A percentile compares a stretch with the other conserved stretches of the same genome.
Conservation (phyloP, 2,888 invertebrate species). For the Epicampocera succincta region DNA sequence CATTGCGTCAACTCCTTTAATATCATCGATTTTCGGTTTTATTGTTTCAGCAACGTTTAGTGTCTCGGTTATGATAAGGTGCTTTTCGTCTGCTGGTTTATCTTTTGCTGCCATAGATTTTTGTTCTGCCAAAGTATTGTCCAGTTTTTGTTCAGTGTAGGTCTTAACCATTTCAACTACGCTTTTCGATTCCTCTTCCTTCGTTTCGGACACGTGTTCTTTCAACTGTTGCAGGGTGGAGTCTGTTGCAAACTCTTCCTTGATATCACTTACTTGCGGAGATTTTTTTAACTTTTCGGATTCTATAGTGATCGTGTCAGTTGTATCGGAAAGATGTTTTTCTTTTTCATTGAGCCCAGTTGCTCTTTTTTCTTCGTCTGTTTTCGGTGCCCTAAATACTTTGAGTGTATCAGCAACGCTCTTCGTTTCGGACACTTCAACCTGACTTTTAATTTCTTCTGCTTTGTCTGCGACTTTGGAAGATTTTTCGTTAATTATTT, state of each 20-base stretch:
- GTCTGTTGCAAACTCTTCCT: conserved; percentile 2
- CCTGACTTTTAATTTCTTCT: neutral
- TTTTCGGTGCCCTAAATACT: conserved; percentile 21
- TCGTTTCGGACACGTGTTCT: neutral
- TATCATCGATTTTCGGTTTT: neutral
- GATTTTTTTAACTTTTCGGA: neutral
- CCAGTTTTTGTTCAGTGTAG: too few relatives aligned
- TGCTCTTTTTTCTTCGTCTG: neutral
- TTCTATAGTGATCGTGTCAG: conserved; percentile 38
- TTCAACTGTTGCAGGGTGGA: neutral
- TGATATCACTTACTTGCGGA: conserved; percentile 2
- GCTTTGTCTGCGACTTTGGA: neutral
- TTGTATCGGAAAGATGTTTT: neutral
- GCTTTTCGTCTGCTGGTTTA: too few relatives aligned
- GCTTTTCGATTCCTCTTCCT: neutral
- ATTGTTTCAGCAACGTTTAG: too few relatives aligned
- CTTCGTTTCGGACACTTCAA: conserved; percentile 8
- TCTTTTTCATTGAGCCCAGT: neutral
- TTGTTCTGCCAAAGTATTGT: too few relatives aligned
- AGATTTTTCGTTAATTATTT: conserved; percentile 1
- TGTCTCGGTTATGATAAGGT: too few relatives aligned
- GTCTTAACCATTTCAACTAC: neutral
- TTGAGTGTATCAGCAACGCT: conserved; percentile 33
- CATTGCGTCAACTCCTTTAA: neutral
- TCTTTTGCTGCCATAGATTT: too few relatives aligned